Evolutionary conservation across 2,888 invertebrate species (phyloP), one percentile per base, ranked within the genome.

Genomic region (Dasysyrphus tricinctus): DNA sequence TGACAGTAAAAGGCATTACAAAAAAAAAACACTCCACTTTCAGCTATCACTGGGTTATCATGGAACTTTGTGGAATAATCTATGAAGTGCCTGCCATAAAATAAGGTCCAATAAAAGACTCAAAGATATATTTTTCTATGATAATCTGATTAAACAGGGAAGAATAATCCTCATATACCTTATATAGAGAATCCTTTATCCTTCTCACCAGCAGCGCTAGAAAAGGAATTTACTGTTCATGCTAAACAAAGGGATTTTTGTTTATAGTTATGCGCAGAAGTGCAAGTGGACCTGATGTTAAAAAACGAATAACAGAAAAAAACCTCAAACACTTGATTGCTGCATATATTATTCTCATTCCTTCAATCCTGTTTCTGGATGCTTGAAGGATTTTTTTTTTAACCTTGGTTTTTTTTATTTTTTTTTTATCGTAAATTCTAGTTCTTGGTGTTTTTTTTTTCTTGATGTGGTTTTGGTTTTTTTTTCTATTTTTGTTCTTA

Each of bases 241-340:
- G 63, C 56, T 3, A 65, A 24, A 67, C 19, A 37, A 69, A 69
- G 49, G 12, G 16, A 34, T 32, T 49, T 67, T 37, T 49, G n/a
- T 42, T 51, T 63, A 16, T 39, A 24, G 12, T 54, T 44, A 24
- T 75, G 63, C 42, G 54, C 49, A 42, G 42, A 47, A 44, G 70
- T 72, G 79, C 59, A 77, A 73, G 67, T 59, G 57, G 61, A 51
- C 65, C 70, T 29, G 56, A 65, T 61, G n/a, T n/a, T n/a, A n/a
- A 54, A 39, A 29, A 51, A 39, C 5, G 37, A 49, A 37, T 24
- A 51, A 39, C 32, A 12, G 11, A 39, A 29, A 49, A 73, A 67
- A n/a, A 69, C 56, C 39, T 42, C 42, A 74, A 70, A 80, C 76
- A 80, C 80, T 80, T 80, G 80, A 84, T 80, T 76, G 39, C 67